Evolutionary conservation across 2,797 vertebrate genomes (phyloP).

Genomic region (Phataginus tricuspis): DNA sequence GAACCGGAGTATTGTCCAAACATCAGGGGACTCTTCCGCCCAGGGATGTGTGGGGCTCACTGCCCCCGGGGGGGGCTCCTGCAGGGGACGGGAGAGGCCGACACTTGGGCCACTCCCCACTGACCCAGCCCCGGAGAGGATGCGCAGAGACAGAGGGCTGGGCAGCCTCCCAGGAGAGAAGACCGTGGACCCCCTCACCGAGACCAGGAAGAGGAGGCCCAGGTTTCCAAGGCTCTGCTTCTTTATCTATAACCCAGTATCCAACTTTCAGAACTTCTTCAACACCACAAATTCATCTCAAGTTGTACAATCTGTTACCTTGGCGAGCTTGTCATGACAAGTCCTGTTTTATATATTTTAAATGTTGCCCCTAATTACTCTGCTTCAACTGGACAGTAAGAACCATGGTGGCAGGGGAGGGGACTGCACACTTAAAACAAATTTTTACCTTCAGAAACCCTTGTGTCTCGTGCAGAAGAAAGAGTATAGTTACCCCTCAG

Average conservation of each 20-base stretch:
- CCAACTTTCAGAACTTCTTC: conserved; percentile 53
- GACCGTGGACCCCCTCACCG: background rate
- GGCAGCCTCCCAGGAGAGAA: background rate
- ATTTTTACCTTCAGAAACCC: background rate
- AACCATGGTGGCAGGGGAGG: background rate
- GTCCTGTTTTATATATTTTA: background rate
- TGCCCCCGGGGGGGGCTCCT: background rate
- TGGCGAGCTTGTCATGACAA: conserved; percentile 27
- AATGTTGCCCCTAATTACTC: background rate
- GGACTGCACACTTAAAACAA: background rate
- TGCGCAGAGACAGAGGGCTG: background rate
- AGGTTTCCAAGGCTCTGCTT: conserved; percentile 36
- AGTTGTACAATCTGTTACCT: background rate
- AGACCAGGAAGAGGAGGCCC: background rate
- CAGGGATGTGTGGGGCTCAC: background rate
- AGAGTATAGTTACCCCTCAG: background rate
- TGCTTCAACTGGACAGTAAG: background rate
- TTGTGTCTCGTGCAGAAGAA: background rate
- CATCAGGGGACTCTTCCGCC: background rate
- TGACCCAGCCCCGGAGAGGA: background rate
- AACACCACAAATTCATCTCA: conserved; percentile 33
- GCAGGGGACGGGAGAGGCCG: background rate
- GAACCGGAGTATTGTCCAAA: background rate
- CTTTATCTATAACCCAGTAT: conserved; percentile 63
- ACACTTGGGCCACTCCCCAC: background rate